A percentile compares a stretch with the other conserved stretches of the same genome.
phyloP scores from a whole-genome alignment of 2,888 invertebrate genomes.

The Sarcophaga caerulescens region DNA sequence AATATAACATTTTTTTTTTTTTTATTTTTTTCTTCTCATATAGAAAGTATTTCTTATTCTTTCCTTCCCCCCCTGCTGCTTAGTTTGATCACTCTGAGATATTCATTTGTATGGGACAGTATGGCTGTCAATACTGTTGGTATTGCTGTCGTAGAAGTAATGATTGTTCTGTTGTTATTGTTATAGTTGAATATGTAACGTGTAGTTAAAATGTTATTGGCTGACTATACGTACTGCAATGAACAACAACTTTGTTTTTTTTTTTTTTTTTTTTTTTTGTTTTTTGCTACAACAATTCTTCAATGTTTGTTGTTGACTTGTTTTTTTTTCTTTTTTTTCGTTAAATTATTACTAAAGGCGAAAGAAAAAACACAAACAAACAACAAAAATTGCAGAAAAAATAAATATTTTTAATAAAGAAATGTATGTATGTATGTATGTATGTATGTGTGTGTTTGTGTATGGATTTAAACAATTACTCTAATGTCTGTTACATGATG shows the following conservation, averaged over 20 bases:
- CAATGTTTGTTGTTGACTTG: not conserved
- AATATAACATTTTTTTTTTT: too few species aligned
- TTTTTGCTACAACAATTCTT: not conserved
- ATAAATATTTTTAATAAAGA: too few species aligned
- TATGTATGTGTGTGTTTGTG: conserved; percentile 22
- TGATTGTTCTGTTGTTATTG: conserved; percentile 9
- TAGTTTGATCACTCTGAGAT: not conserved
- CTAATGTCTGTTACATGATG: conserved; percentile 60
- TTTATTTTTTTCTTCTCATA: not conserved
- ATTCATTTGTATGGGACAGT: not conserved
- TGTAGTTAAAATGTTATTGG: conserved; percentile 58
- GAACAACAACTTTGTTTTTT: too few species aligned
- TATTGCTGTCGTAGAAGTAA: not conserved
- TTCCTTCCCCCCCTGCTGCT: not conserved
- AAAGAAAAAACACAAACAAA: not conserved
- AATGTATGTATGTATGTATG: not conserved
- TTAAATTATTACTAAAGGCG: conserved; percentile 24
- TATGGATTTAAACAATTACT: conserved; percentile 42
- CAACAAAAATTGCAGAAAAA: not conserved
- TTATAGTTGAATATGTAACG: conserved; percentile 42
- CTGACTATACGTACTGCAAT: not conserved
- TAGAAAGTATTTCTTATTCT: not conserved
- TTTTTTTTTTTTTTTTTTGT: not conserved
- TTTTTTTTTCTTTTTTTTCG: not conserved
- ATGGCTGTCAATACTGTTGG: not conserved